Conservation (phyloP, 1,140 invertebrate genomes). For the Philopotamus ludificatus region DNA sequence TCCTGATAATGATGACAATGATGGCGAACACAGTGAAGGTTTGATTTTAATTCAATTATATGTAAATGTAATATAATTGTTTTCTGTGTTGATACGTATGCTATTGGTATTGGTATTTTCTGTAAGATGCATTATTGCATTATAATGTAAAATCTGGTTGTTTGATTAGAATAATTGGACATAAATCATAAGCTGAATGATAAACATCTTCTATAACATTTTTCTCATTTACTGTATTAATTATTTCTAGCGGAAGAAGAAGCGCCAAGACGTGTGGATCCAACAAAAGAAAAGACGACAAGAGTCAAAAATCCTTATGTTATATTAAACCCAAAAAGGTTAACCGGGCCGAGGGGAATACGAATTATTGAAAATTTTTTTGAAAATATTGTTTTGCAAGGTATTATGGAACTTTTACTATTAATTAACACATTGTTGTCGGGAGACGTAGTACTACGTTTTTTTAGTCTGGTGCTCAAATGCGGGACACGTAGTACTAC, state of each 20-base stretch:
- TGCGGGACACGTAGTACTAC: too few species aligned
- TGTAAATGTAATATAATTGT: not conserved
- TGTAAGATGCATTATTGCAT: too few species aligned
- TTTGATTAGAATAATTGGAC: too few species aligned
- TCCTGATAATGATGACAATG: slow-evolving; percentile 33
- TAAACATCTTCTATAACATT: too few species aligned
- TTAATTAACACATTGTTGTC: too few species aligned
- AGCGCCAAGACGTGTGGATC: slow-evolving; percentile 50
- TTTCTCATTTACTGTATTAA: not conserved
- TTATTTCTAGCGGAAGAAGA: slow-evolving; percentile 47
- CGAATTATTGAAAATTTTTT: slow-evolving; percentile 75
- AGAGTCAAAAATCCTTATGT: slow-evolving; percentile 66
- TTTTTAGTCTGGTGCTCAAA: too few species aligned
- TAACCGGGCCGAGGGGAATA: slow-evolving; percentile 77
- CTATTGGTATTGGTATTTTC: too few species aligned
- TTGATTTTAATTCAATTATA: too few species aligned
- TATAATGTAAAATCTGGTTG: too few species aligned
- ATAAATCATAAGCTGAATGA: too few species aligned
- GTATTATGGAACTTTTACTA: slow-evolving; percentile 45
- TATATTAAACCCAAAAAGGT: slow-evolving; percentile 68
- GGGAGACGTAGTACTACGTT: too few species aligned
- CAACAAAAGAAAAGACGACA: slow-evolving; percentile 50
- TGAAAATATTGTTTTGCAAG: slow-evolving; percentile 79
- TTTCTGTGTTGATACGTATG: not conserved
- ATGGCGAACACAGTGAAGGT: slow-evolving; percentile 43